Percentiles rank a stretch among this genome's conserved stretches.
Conservation (phyloP, 2,113 vertebrate genomes). For the Syngnathus typhle region DNA sequence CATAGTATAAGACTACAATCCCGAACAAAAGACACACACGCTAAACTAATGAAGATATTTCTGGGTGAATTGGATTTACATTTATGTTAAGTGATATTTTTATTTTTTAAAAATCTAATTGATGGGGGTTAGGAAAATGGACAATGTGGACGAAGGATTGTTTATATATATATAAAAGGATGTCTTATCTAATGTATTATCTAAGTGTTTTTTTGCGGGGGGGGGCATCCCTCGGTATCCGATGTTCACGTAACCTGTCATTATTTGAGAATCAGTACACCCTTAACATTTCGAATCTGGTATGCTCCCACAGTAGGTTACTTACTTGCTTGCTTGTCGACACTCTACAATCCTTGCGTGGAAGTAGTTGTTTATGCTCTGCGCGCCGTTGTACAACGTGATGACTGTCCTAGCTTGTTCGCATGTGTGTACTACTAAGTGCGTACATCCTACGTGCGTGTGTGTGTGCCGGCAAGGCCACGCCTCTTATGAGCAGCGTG, state of each 20-base stretch:
- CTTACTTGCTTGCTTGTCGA: background rate
- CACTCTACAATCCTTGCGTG: background rate
- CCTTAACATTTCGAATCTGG: background rate
- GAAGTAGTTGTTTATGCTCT: background rate
- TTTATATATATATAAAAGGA: background rate
- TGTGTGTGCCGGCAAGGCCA: background rate
- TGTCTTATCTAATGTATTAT: no score
- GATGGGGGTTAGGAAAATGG: background rate
- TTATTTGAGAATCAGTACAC: background rate
- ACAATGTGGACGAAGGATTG: background rate
- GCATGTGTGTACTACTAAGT: background rate
- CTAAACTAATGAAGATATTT: background rate
- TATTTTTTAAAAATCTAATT: background rate
- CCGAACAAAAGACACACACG: background rate
- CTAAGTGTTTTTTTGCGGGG: no score
- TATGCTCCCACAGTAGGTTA: background rate
- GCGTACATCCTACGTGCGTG: no score
- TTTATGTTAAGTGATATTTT: no score
- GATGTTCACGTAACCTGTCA: background rate
- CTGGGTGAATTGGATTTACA: background rate
- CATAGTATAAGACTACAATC: background rate
- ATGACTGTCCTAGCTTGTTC: background rate
- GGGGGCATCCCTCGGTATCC: no score
- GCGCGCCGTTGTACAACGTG: background rate
- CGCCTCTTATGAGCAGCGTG: background rate